These are phyloP conservation scores for Empidonax alnorum DNA, from an alignment of 2,113 vertebrate species.

Conservation along the genomic window DNA sequence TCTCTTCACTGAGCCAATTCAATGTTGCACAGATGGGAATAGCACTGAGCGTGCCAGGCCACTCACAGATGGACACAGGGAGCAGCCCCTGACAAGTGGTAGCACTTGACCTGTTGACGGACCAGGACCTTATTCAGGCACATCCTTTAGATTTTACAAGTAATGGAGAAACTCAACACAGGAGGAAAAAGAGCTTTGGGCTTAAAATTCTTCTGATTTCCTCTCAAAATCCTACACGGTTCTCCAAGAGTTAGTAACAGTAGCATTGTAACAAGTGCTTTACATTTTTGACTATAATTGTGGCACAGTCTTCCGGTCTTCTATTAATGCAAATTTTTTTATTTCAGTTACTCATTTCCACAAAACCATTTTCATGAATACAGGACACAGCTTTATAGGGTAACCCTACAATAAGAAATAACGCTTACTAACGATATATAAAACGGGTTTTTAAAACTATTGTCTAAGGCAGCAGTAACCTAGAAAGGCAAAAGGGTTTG, in stretches of 20 bases:
- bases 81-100: background rate
- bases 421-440: background rate
- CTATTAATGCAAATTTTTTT: background rate
- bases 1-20: background rate
- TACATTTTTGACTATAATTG: background rate
- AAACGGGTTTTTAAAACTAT: background rate
- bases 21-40: background rate
- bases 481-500: background rate
- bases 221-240: background rate
- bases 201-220: background rate
- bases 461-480: background rate
- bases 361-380: background rate
- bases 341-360: background rate
- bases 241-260: background rate
- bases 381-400: background rate
- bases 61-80: fast-evolving
- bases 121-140: background rate
- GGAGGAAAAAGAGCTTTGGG: background rate
- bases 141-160: background rate
- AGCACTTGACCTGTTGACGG: background rate
- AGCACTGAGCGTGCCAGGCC: background rate
- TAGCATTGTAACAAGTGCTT: background rate
- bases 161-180: background rate
- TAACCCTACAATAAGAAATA: background rate
- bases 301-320: background rate